Percentiles rank a stretch among this genome's conserved stretches.
Conservation (phyloP, 2,797 vertebrate genomes). For the Fistularia commersonii region DNA sequence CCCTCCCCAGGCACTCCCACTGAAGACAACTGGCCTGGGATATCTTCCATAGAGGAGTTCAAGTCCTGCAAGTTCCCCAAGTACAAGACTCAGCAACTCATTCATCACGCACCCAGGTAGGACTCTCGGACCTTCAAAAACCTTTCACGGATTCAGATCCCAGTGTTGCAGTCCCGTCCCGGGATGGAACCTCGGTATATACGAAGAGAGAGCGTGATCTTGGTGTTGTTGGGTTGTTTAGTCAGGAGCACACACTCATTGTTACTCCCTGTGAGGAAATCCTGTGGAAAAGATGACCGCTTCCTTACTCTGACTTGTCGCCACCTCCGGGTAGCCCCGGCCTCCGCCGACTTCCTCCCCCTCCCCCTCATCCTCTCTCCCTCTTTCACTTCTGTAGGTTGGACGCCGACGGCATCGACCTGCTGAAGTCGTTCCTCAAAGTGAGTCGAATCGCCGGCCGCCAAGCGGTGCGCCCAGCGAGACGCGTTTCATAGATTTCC, state of each 20-base stretch:
- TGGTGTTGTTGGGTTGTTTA: slow-evolving; percentile 44
- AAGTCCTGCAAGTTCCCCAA: slow-evolving; percentile 95
- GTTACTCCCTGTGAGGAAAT: slow-evolving; percentile 74
- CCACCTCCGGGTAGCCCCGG: slow-evolving; percentile 50
- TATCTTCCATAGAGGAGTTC: slow-evolving; percentile 91
- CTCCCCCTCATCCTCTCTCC: not conserved
- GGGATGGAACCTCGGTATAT: slow-evolving; percentile 56
- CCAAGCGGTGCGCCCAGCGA: not conserved
- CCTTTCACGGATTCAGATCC: not conserved
- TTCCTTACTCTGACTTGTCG: slow-evolving; percentile 61
- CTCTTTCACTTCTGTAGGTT: slow-evolving; percentile 67
- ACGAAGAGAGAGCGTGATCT: slow-evolving; percentile 8
- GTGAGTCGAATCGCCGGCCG: slow-evolving; percentile 74
- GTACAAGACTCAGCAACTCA: slow-evolving; percentile 89
- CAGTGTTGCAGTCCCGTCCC: not conserved
- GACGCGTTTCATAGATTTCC: too few relatives aligned
- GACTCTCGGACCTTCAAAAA: too few relatives aligned
- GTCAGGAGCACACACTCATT: slow-evolving; percentile 51
- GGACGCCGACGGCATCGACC: slow-evolving; percentile 92
- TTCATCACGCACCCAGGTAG: slow-evolving; percentile 95
- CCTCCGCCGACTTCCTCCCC: slow-evolving; percentile 40
- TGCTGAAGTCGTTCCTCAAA: slow-evolving; percentile 92
- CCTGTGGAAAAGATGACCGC: slow-evolving; percentile 75
- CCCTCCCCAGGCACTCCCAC: slow-evolving; percentile 84
- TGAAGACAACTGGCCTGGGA: slow-evolving; percentile 92